A percentile compares a stretch with the other conserved stretches of the same genome.
Conservation (phyloP, 2,113 vertebrate genomes). For the Labeo rohita region DNA sequence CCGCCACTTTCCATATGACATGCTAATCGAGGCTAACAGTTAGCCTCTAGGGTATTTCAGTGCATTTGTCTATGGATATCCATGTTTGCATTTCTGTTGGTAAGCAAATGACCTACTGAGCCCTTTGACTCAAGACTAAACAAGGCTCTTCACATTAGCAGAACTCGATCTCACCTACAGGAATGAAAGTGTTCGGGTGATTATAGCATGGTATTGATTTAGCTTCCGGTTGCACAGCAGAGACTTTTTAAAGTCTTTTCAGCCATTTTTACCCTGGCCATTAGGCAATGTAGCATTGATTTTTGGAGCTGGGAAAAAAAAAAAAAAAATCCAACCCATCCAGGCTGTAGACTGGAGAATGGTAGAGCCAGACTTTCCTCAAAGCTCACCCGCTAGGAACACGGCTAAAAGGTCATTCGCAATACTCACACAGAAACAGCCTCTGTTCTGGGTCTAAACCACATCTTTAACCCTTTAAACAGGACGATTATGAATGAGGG, state of each 20-base stretch:
- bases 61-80: not conserved
- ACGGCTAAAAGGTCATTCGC: not conserved
- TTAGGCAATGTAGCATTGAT: constrained; percentile 43
- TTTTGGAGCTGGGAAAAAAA: constrained; percentile 8
- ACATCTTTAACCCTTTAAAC: not conserved
- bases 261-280: constrained; percentile 34
- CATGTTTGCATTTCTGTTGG: not conserved
- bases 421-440: not conserved
- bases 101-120: constrained; percentile 11
- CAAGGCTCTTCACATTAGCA: constrained; percentile 32
- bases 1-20: not conserved
- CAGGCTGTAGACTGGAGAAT: not conserved
- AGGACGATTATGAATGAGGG: too few species aligned
- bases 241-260: constrained; percentile 39
- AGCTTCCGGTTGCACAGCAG: constrained; percentile 12
- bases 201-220: constrained; percentile 39
- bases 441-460: not conserved
- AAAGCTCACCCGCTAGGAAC: constrained; percentile 1
- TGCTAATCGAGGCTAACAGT: constrained; percentile 4
- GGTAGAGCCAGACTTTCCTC: not conserved
- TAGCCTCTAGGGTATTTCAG: not conserved
- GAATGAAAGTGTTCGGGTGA: constrained; percentile 35
- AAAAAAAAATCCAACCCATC: constrained; percentile 21
- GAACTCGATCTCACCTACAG: constrained; percentile 28
- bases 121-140: constrained; percentile 22